A percentile compares a stretch with the other conserved stretches of the same genome.
These are phyloP conservation scores for Atherix ibis DNA, from an alignment of 2,888 invertebrate species.

Conservation along the genomic window DNA sequence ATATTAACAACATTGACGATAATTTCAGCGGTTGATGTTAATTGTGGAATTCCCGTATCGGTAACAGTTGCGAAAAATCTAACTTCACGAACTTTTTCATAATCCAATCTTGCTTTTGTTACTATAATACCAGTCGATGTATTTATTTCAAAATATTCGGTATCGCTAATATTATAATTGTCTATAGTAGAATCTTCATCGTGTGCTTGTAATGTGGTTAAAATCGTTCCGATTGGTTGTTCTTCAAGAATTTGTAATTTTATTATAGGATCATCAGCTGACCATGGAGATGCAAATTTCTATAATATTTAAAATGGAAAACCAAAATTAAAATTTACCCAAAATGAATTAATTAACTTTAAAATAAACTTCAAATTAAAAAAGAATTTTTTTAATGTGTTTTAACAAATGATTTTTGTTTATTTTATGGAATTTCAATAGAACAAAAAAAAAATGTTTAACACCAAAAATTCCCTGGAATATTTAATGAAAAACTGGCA, in stretches of 20 bases:
- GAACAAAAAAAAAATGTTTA: too few relatives aligned
- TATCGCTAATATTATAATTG: conserved; percentile 47
- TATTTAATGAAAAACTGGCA: too few relatives aligned
- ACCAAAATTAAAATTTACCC: conserved; percentile 10
- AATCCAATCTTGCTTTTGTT: conserved; percentile 65
- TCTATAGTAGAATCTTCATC: conserved; percentile 74
- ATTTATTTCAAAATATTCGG: conserved; percentile 64
- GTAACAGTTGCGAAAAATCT: conserved; percentile 68
- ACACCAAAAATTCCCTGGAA: too few relatives aligned
- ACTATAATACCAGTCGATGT: conserved; percentile 54
- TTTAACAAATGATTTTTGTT: not conserved
- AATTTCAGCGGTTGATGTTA: conserved; percentile 62
- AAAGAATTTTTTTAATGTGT: too few relatives aligned
- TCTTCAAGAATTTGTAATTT: conserved; percentile 61
- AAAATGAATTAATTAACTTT: too few relatives aligned
- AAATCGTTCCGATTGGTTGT: conserved; percentile 60
- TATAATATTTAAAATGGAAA: conserved; percentile 18
- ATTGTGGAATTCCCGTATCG: conserved; percentile 74
- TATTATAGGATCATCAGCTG: conserved; percentile 44
- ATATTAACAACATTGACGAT: conserved; percentile 63
- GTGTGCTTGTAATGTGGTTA: conserved; percentile 60
- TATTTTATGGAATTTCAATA: not conserved
- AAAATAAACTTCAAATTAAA: too few relatives aligned
- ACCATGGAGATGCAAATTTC: conserved; percentile 63
- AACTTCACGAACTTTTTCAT: conserved; percentile 56